These are phyloP conservation scores for Drosophila helvetica DNA, from an alignment of 2,888 invertebrate species.

Conservation along the genomic window DNA sequence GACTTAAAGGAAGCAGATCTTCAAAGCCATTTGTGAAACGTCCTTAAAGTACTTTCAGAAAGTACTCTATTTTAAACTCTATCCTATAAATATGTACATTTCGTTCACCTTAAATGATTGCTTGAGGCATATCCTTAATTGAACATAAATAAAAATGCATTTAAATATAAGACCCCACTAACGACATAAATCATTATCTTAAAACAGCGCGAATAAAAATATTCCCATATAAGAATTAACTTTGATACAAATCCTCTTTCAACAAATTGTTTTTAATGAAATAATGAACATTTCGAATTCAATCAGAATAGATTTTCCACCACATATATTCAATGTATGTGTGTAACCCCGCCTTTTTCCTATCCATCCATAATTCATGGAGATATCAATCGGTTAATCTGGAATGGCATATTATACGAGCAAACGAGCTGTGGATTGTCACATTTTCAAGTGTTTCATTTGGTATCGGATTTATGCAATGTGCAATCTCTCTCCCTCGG, in stretches of 20 bases:
- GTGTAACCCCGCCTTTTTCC: neutral
- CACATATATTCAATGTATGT: neutral
- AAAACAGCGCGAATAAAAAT: neutral
- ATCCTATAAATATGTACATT: too few species aligned
- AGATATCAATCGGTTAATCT: conserved; percentile 37
- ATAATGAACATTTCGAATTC: neutral
- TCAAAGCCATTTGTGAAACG: too few species aligned
- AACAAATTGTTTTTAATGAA: neutral
- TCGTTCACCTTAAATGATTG: neutral
- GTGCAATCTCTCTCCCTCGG: conserved; percentile 8
- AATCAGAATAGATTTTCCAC: neutral
- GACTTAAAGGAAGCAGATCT: too few species aligned
- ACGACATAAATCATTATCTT: neutral
- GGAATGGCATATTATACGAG: conserved; percentile 40
- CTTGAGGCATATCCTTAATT: neutral
- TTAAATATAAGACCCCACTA: neutral
- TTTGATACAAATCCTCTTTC: neutral
- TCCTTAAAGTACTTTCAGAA: too few species aligned
- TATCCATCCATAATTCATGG: conserved; percentile 30
- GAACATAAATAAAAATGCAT: too few species aligned
- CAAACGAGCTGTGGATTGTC: conserved; percentile 49
- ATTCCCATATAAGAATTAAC: neutral
- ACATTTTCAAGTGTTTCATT: conserved; percentile 26
- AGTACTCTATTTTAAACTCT: too few species aligned
- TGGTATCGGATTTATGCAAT: conserved; percentile 27